Conservation (phyloP, 2,797 vertebrate genomes). For the Lacerta bilineata region DNA sequence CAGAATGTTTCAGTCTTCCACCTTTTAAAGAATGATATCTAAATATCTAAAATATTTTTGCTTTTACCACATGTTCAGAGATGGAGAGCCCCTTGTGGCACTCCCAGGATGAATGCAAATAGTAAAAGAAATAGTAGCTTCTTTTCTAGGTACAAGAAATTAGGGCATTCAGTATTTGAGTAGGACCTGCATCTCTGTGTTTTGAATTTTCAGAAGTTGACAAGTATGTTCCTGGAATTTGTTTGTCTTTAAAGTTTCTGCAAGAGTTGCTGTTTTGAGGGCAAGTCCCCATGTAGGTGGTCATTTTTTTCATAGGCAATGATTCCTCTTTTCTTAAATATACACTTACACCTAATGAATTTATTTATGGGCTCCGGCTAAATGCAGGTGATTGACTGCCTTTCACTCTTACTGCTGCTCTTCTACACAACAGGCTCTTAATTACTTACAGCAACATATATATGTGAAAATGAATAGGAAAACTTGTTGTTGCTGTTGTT, state of each 20-base stretch:
- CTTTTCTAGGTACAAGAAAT: neutral
- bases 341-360: constrained; percentile 10
- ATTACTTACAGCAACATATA: neutral
- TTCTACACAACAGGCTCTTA: neutral
- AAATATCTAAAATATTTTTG: neutral
- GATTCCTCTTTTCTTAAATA: constrained; percentile 40
- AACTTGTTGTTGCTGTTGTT: too few species aligned
- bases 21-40: neutral
- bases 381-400: constrained; percentile 15
- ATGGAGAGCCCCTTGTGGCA: neutral
- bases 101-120: neutral
- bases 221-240: neutral
- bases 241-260: neutral
- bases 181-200: too few species aligned
- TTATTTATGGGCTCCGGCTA: constrained; percentile 22
- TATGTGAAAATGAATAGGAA: neutral
- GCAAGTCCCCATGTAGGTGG: neutral
- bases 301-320: constrained; percentile 2
- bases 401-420: neutral
- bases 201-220: neutral
- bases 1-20: neutral
- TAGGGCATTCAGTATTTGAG: neutral
- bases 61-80: neutral
- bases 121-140: neutral
- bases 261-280: neutral